Evolutionary conservation across 2,113 vertebrate genomes (phyloP), one percentile per base, ranked within the genome.

Genomic region (Amphiprion ocellaris): DNA sequence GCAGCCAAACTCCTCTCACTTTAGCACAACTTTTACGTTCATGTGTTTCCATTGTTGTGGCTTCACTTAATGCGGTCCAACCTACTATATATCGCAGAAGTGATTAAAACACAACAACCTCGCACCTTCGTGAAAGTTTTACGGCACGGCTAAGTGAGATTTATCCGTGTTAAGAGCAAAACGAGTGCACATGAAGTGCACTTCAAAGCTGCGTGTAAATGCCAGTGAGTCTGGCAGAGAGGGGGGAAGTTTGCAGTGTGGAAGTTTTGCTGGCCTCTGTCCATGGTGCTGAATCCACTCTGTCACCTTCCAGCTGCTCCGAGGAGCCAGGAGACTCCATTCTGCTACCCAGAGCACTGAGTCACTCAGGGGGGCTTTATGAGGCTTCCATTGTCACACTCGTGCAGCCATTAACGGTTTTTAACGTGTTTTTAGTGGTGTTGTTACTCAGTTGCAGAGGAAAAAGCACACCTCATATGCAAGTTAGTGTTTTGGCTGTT

Each of bases 211-310:
- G 2, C 30, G 52, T 28, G 19, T 39, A 1, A 24, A 4, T 15
- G 6, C 4, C 53, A 9, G 2, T 0, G 26, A 24, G 46, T 75
- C 9, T 46, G 65, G 56, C 28, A 21, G 37, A 33, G 65, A 33
- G 65, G 1, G 7, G 4, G 1, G 21, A 64, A 71, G 75, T 89
- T 71, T 70, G 73, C 41, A 1, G 62, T 41, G 62, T 30, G 44
- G 10, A 28, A 72, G 50, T 73, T n/a, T 41, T 15, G 44, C 49
- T 74, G 83, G 84, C 26, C 21, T 70, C 92, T 93, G 93, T 94
- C 92, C 90, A 82, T 92, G 92, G 92, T 94, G 69, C 93, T 94
- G 91, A 94, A 83, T 3, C 15, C 23, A 7, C 9, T 24, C 58
- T 23, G 54, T 53, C 21, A 0, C 23, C 41, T 12, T 33, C 23